These are phyloP conservation scores for Julus scanicus DNA, from an alignment of 2,888 invertebrate species.

Conservation along the genomic window DNA sequence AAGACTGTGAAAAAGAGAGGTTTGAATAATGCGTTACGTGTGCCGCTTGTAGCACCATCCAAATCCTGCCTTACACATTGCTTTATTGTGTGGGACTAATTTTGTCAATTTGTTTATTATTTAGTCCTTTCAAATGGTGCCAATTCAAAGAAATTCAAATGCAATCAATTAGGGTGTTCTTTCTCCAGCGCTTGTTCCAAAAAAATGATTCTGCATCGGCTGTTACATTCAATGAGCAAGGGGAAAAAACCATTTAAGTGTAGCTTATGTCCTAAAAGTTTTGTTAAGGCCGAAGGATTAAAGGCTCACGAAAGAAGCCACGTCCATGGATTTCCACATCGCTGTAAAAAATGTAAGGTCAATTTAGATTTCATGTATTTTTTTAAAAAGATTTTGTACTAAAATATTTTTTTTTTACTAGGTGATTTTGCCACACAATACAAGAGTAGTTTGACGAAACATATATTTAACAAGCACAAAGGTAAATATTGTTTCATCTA, in stretches of 20 bases:
- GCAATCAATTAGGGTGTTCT: conserved; percentile 11
- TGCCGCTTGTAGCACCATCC: too few species aligned
- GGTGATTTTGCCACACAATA: not conserved
- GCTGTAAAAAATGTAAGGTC: not conserved
- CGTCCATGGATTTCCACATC: not conserved
- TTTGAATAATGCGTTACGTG: not conserved
- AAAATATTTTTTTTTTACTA: not conserved
- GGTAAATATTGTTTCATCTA: not conserved
- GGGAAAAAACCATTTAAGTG: conserved; percentile 48
- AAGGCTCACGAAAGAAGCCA: not conserved
- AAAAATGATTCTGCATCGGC: conserved; percentile 48
- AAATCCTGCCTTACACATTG: not conserved
- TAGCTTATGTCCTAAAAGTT: not conserved
- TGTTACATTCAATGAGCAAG: not conserved
- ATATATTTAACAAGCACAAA: not conserved
- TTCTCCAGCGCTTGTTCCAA: conserved; percentile 51
- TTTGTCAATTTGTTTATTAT: not conserved
- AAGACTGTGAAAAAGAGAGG: not conserved
- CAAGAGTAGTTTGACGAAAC: not conserved
- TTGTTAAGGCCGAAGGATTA: not conserved
- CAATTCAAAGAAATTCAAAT: conserved; percentile 34
- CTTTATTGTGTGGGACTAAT: not conserved
- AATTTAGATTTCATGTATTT: not conserved
- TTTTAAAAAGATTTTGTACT: not conserved
- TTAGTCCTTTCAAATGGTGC: not conserved